Base-by-base conservation (phyloP, 2,888 invertebrate genomes). In the Unio pictorum region DNA sequence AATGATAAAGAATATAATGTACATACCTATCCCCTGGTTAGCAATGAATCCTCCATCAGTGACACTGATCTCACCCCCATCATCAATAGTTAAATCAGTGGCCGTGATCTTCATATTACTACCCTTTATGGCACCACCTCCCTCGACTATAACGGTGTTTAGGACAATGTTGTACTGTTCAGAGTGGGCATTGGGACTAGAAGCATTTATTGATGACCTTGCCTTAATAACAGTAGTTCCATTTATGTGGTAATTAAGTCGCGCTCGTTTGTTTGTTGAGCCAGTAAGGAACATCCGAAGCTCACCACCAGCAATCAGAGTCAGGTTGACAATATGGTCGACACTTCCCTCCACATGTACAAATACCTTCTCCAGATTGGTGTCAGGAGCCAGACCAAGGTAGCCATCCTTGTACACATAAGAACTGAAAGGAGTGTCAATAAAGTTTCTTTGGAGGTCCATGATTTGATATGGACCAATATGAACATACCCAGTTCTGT, bases 351-450 rank as follows among this genome's bases (percentile, higher is more conserved):
- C 81, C 11, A 82, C 69, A 66, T 82, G 78, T 15, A 83, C 76
- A 72, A 84, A 84, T 4, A 85, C 84, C 34, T 73, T 66, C 55
- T 86, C 78, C 15, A 86, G 34, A 61, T 79, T 76, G 18, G 85
- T 86, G 62, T 80, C 80, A 20, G 83, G 82, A 18, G 84, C 85
- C 58, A 86, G 75, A 8, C 84, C 82, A 0, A 84, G 70, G 68
- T 84, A 84, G 2, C 83, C 85, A 30, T 74, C 73, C 54, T 81
- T 72, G 67, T 86, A 86, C 7, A 86, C 76, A 64, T 82, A 84
- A 15, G 81, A 77, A 66, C 75, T 84, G 73, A 86, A 86, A 17
- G 85, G 85, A 8, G 79, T 81, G 69, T 84, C 84, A 26, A 86
- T 68, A 66, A 80, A 79, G 8, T 72, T 56, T 54, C 84, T 70